Evolutionary conservation across 2,113 vertebrate genomes (phyloP), one percentile per base, ranked within the genome.

Genomic region (Pangasianodon hypophthalmus): DNA sequence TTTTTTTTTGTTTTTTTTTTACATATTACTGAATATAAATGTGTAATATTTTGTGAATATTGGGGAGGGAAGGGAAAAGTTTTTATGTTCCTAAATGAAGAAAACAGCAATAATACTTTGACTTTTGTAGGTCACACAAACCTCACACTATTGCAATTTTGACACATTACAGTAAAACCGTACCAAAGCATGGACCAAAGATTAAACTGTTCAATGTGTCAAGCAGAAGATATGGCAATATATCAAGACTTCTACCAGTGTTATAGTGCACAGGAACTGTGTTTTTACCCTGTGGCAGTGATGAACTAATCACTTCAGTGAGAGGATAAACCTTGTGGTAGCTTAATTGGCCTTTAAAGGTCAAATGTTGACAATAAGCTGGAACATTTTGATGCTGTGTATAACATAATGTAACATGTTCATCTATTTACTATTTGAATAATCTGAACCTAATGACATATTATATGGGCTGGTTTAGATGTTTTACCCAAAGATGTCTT

Each of bases 21-120:
- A 82, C 80, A 56, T 82, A 37, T 21, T 83, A 24, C n/a, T 88
- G 84, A 92, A 56, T 93, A 93, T 93, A 91, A 93, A 94, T 93
- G 90, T 95, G 94, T 95, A 94, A 94, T 93, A 91, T 94, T 95
- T 62, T 95, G 95, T 95, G 93, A 95, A 95, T 94, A 92, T 84
- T 50, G 56, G 86, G 82, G 91, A 90, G 93, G 92, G 92, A 50
- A 69, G 48, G 87, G 69, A 69, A 85, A 92, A 0, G 83, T 48
- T 86, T 90, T 91, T 91, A 88, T 91, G 91, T 87, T 93, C 48
- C 67, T 88, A 90, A 92, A 87, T 92, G 89, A 92, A 93, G 89
- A 86, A 87, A 77, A 82, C 11, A 75, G 92, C 90, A 91, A 62
- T 88, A 83, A 89, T 85, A 90, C 80, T 62, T 87, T 85, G 89